These are phyloP conservation scores for Agrypnus murinus DNA, from an alignment of 2,888 invertebrate species.

Conservation along the genomic window DNA sequence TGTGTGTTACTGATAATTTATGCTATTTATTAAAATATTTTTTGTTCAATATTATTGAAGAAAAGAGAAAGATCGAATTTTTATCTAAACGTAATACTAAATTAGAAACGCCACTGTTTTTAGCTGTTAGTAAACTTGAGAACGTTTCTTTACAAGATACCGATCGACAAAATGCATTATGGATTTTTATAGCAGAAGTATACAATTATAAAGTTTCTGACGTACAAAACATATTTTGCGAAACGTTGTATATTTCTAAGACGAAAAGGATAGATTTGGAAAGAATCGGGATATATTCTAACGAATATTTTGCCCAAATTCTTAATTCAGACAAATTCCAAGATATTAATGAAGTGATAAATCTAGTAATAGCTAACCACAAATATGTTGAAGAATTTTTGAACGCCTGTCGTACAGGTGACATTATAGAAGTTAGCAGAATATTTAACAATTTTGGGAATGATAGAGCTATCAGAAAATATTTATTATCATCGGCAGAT, in stretches of 20 bases:
- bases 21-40: slow-evolving; percentile 30
- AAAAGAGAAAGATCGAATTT: neutral
- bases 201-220: neutral
- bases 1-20: slow-evolving; percentile 35
- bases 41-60: slow-evolving; percentile 23
- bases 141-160: neutral
- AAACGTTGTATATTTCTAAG: slow-evolving; percentile 31
- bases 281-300: too few species aligned
- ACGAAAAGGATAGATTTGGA: neutral
- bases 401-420: slow-evolving; percentile 16
- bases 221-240: slow-evolving; percentile 17
- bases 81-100: slow-evolving; percentile 28
- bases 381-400: slow-evolving; percentile 10
- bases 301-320: too few species aligned
- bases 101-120: slow-evolving; percentile 32
- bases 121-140: slow-evolving; percentile 2
- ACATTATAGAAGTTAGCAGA: neutral
- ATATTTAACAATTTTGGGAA: slow-evolving; percentile 11
- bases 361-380: neutral
- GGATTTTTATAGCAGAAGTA: slow-evolving; percentile 19
- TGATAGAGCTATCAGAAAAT: slow-evolving; percentile 25
- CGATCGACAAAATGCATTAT: slow-evolving; percentile 6
- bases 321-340: slow-evolving; percentile 7
- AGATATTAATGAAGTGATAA: slow-evolving; percentile 1
- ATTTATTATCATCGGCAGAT: slow-evolving; percentile 32